Evolutionary conservation across 2,888 invertebrate species (phyloP), one percentile per base, ranked within the genome.

Genomic region (Nomada ferruginata): DNA sequence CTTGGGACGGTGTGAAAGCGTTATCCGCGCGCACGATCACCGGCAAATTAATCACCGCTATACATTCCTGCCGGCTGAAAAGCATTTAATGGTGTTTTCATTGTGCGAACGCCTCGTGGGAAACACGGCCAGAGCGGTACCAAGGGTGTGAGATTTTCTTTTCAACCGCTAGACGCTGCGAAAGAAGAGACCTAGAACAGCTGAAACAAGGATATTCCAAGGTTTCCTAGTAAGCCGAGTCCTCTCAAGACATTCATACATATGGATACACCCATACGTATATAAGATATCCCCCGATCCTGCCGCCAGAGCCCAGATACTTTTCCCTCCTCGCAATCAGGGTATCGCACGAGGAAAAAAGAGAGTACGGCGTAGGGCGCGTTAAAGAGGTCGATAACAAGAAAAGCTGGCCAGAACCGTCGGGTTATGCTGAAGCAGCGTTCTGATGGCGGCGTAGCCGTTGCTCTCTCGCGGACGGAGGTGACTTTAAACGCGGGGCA

Each of bases 401-500:
- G 91, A 90, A 90, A 91, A 85, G 80, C 84, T 82, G 74, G 85
- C 78, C 73, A 82, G 79, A 87, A 88, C 73, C 83, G 72, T 79
- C 76, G 83, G 86, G 85, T 89, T 86, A 81, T 80, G 85, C 77
- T 80, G 85, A 83, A 90, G 78, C 65, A 86, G 77, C 77, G 85
- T 79, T 77, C 77, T 36, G 79, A 73, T 76, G 71, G 66, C 77
- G 82, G 75, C 85, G 79, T 68, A 76, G 81, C 83, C 73, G 82
- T 74, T 82, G 85, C 89, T 90, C 89, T 90, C 88, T 91, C 92
- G 90, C 91, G 92, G 90, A 89, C 89, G 90, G 90, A 92, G 93
- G 93, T 93, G 93, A 93, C 93, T 93, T 93, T 92, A 93, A 93
- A 93, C 92, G 93, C 92, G 93, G 90, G 90, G 93, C 93, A 92